Percentiles rank a stretch among this genome's conserved stretches.
phyloP scores from a whole-genome alignment of 23 tunicate species.

The Diplosoma virens region DNA sequence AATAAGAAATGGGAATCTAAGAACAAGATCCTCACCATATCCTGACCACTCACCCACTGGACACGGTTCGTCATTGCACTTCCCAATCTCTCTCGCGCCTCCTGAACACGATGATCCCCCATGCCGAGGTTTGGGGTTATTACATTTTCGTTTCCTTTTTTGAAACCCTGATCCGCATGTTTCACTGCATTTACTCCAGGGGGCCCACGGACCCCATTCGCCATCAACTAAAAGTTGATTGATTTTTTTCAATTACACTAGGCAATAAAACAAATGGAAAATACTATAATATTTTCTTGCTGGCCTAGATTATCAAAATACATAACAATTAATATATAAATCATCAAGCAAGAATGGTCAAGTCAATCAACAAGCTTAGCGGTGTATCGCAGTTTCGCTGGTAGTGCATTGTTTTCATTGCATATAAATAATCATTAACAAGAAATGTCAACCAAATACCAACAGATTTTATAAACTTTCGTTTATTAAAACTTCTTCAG shows the following conservation, averaged over 20 bases:
- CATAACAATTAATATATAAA: not conserved
- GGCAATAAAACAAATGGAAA: too few relatives aligned
- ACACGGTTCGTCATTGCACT: slow-evolving; percentile 55
- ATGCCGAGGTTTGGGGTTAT: slow-evolving; percentile 78
- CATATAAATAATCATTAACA: too few relatives aligned
- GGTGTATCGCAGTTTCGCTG: too few relatives aligned
- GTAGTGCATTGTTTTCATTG: too few relatives aligned
- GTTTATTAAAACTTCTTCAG: too few relatives aligned
- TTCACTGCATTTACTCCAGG: slow-evolving; percentile 56
- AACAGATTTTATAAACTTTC: too few relatives aligned
- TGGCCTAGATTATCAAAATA: not conserved
- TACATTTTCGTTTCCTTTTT: slow-evolving; percentile 57
- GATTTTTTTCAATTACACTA: too few relatives aligned
- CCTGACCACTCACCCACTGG: slow-evolving; percentile 62
- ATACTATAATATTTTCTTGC: not conserved
- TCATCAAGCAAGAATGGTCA: too few relatives aligned
- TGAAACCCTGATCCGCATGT: slow-evolving; percentile 73
- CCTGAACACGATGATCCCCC: slow-evolving; percentile 78
- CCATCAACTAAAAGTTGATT: slow-evolving; percentile 70
- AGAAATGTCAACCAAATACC: too few relatives aligned
- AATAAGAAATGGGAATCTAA: too few relatives aligned
- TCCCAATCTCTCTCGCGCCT: slow-evolving; percentile 23
- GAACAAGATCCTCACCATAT: too few relatives aligned
- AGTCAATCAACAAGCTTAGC: too few relatives aligned
- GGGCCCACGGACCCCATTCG: slow-evolving; percentile 71